Evolutionary conservation across 2,797 vertebrate species (phyloP), one percentile per base, ranked within the genome.

Genomic region (Sebastes kiyomatsui): DNA sequence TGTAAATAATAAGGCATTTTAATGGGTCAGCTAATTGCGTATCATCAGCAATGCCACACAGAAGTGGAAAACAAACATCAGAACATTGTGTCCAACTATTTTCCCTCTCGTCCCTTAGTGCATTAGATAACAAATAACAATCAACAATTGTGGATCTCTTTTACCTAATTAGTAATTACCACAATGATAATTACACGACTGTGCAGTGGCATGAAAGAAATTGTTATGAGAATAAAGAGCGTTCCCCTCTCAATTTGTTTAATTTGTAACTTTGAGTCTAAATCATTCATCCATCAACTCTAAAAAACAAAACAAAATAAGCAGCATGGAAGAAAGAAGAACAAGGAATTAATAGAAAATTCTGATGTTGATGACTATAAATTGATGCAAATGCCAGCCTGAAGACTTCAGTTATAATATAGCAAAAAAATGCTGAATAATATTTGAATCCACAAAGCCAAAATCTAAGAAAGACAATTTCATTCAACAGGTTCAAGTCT

Each of bases 121-220:
- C 77, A 65, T 66, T 71, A 67, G 79, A 91, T 79, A 62, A 85
- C 84, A 80, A 90, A 86, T 79, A 90, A 92, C 87, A 90, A 89
- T 85, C 69, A 88, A 86, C 67, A 79, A 90, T 85, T 77, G 83
- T 64, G 74, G 66, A 86, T 89, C 70, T 73, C 35, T 77, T 88
- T 87, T 90, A 89, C 69, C 82, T 91, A 92, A 93, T 93, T 87
- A 91, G 87, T 90, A 91, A 92, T 94, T 88, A 88, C 77, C 79
- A 87, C 74, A 82, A 84, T 87, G 76, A 87, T 93, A 89, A 94
- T 94, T 91, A 92, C 77, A 90, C 30, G 74, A 89, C 78, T 90
- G 90, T 85, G 90, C 88, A 93, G 80, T 90, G 86, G 86, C 83
- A 92, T 90, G 87, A 89, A 93, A 85, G 80, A 85, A 93, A 92